Conservation (phyloP, 2,113 vertebrate genomes). For the Labeo catla region DNA sequence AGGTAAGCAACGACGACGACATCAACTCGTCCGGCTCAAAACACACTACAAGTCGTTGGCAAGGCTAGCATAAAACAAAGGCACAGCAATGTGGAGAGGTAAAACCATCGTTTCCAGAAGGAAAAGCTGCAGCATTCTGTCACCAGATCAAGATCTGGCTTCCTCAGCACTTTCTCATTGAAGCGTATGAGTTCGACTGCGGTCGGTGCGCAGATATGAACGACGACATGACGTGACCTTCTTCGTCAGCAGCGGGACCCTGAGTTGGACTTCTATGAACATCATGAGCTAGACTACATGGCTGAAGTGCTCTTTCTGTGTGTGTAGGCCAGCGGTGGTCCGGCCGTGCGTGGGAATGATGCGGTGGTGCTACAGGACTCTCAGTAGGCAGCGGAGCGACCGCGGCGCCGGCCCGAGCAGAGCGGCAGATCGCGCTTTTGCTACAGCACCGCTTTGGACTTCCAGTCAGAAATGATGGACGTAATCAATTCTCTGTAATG, state of each 20-base stretch:
- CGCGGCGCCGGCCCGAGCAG: too few relatives aligned
- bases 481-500: neutral
- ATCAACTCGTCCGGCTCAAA: conserved; percentile 69
- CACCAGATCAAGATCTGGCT: conserved; percentile 47
- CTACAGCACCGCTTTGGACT: too few relatives aligned
- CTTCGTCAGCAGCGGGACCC: conserved; percentile 48
- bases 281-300: too few relatives aligned
- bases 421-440: too few relatives aligned
- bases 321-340: too few relatives aligned
- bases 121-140: conserved; percentile 66
- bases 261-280: conserved; percentile 61
- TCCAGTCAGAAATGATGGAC: too few relatives aligned
- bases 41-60: conserved; percentile 75
- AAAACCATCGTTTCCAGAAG: conserved; percentile 72
- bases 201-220: neutral
- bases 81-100: conserved; percentile 84
- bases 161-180: conserved; percentile 12
- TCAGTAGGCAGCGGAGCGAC: too few relatives aligned
- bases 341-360: too few relatives aligned
- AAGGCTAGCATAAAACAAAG: conserved; percentile 85
- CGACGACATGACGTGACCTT: neutral
- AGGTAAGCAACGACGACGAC: conserved; percentile 66
- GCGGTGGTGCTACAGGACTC: too few relatives aligned
- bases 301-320: too few relatives aligned
- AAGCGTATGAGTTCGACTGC: neutral